phyloP scores from a whole-genome alignment of 2,113 vertebrate species.

The Chloropsis cyanopogon region DNA sequence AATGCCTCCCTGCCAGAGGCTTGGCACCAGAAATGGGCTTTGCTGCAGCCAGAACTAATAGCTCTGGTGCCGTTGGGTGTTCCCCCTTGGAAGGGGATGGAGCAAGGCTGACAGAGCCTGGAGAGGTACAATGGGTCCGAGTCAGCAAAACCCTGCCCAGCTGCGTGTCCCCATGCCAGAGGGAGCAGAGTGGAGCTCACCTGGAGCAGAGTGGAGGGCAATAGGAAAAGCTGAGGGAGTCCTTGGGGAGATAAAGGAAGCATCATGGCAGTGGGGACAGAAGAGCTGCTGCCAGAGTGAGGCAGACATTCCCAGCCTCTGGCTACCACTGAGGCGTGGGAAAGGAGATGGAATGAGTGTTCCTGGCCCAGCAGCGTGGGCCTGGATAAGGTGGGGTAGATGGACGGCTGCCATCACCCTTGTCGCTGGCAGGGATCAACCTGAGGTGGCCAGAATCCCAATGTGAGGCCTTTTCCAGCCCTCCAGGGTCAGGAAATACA shows the following conservation, averaged over 20 bases:
- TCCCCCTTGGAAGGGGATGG: not conserved
- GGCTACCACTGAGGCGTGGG: fast-evolving
- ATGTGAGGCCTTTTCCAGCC: not conserved
- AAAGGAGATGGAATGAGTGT: fast-evolving
- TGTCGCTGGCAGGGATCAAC: fast-evolving
- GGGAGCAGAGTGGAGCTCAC: not conserved
- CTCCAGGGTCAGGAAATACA: not conserved
- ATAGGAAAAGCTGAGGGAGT: not conserved
- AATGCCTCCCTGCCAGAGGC: fast-evolving
- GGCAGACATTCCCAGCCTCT: not conserved
- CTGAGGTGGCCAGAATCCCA: not conserved
- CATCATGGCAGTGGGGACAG: fast-evolving
- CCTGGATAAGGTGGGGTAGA: not conserved
- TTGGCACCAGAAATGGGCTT: fast-evolving
- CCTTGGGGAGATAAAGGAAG: not conserved
- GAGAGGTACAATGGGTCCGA: fast-evolving
- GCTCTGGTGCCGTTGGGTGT: not conserved
- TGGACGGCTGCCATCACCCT: fast-evolving
- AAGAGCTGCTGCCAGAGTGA: not conserved
- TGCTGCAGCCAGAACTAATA: not conserved
- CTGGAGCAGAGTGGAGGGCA: not conserved
- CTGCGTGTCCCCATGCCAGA: fast-evolving
- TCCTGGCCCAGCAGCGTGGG: fast-evolving
- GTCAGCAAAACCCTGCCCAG: not conserved
- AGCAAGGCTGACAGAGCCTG: not conserved